Percentiles rank a stretch among this genome's conserved stretches.
Evolutionary conservation across 1,140 invertebrate genomes (phyloP).

Genomic region (Atta texana): DNA sequence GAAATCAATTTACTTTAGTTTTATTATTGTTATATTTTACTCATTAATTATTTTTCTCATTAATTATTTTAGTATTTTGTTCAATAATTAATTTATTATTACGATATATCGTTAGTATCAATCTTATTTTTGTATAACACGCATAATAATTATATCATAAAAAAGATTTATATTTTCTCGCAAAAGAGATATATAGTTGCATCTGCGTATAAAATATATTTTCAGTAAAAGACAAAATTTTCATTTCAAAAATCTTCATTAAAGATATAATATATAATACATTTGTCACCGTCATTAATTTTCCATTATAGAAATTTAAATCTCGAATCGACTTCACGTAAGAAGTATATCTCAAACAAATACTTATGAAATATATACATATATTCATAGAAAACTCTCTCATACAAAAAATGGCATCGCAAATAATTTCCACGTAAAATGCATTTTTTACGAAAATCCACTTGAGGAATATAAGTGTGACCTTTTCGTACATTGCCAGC

Average conservation of each 20-base stretch:
- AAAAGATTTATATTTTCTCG: neutral
- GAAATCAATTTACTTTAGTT: neutral
- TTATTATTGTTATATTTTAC: neutral
- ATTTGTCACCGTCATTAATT: neutral
- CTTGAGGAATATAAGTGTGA: constrained; percentile 9
- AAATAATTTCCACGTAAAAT: neutral
- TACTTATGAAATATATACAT: no score
- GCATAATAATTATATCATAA: neutral
- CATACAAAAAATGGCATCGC: no score
- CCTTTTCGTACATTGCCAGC: neutral
- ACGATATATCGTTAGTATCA: neutral
- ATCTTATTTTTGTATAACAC: neutral
- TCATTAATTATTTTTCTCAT: constrained; percentile 1
- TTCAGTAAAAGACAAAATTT: neutral
- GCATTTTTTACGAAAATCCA: constrained; percentile 8
- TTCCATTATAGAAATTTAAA: neutral
- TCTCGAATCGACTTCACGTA: neutral
- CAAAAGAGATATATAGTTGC: neutral
- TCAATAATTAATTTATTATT: constrained; percentile 11
- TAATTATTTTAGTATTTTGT: neutral
- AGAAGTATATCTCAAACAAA: no score
- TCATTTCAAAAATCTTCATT: no score
- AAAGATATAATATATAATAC: neutral
- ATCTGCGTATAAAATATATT: neutral
- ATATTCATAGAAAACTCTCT: neutral